A percentile compares a stretch with the other conserved stretches of the same genome.
phyloP scores from a whole-genome alignment of 2,113 vertebrate genomes.

The Chloebia gouldiae region DNA sequence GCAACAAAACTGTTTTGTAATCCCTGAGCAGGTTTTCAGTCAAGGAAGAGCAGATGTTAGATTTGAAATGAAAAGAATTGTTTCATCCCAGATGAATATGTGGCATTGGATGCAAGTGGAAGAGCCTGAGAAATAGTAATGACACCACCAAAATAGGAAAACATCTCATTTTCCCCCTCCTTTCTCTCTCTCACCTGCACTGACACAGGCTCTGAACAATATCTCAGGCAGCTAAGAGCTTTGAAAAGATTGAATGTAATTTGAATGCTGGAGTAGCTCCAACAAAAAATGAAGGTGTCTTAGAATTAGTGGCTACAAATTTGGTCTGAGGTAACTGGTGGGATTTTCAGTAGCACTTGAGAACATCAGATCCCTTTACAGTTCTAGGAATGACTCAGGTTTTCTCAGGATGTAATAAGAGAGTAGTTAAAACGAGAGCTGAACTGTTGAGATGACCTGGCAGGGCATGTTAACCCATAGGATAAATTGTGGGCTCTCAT shows the following conservation, averaged over 20 bases:
- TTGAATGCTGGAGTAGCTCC: not conserved
- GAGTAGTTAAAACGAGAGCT: not conserved
- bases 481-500: not conserved
- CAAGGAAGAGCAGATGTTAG: not conserved
- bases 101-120: not conserved
- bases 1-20: not conserved
- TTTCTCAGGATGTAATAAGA: not conserved
- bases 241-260: not conserved
- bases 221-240: not conserved
- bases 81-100: not conserved
- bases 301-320: not conserved
- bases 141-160: not conserved
- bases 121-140: not conserved
- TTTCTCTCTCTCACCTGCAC: not conserved
- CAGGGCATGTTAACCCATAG: not conserved
- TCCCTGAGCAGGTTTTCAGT: not conserved
- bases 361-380: not conserved
- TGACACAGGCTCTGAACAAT: not conserved
- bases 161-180: not conserved
- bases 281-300: not conserved
- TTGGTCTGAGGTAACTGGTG: not conserved
- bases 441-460: not conserved
- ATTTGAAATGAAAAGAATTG: not conserved
- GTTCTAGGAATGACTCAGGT: not conserved
- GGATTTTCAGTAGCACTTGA: not conserved